Evolutionary conservation across 2,113 vertebrate genomes (phyloP), one percentile per base, ranked within the genome.

Genomic region (Aplodontia rufa): DNA sequence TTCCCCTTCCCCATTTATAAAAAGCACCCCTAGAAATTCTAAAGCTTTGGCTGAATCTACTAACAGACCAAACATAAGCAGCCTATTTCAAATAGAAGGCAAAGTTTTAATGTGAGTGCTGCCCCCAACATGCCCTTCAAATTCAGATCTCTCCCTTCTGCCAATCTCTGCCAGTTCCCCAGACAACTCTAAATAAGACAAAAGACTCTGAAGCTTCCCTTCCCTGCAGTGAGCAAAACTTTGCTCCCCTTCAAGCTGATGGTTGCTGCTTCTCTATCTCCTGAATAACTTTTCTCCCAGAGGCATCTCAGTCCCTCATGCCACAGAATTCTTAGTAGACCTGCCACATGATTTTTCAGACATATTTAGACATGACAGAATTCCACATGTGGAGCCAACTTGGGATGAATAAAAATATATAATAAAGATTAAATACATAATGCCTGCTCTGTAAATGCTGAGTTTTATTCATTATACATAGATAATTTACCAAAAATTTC

Each of bases 21-120:
- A 87, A 97, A 95, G 14, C 58, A 90, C 6, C 53, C 72, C 76
- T 17, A 72, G 47, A 78, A 91, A 90, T 80, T 75, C 76, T 30
- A 76, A 94, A 85, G 40, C 13, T 71, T 45, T 11, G 69, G 64
- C 37, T 60, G 26, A 93, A 60, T 35, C 64, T 47, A 79, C 58
- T 37, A 93, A 10, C 72, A 58, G 45, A 51, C 69, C 87, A 81
- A 90, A 81, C 35, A 45, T 47, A 20, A 26, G 53, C 79, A 81
- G 71, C 62, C 40, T 76, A 11, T 60, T 51, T 66, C 90, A 86
- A 75, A 49, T 5, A 42, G 35, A 37, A 80, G 93, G 78, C 60
- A 13, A 20, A 24, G 60, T 42, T 60, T 72, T 19, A 2, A 47
- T 4, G 35, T 35, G 64, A 55, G 37, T 17, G 11, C 45, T 51